Base-by-base conservation (phyloP, 2,797 vertebrate species). In the Anabas testudineus region DNA sequence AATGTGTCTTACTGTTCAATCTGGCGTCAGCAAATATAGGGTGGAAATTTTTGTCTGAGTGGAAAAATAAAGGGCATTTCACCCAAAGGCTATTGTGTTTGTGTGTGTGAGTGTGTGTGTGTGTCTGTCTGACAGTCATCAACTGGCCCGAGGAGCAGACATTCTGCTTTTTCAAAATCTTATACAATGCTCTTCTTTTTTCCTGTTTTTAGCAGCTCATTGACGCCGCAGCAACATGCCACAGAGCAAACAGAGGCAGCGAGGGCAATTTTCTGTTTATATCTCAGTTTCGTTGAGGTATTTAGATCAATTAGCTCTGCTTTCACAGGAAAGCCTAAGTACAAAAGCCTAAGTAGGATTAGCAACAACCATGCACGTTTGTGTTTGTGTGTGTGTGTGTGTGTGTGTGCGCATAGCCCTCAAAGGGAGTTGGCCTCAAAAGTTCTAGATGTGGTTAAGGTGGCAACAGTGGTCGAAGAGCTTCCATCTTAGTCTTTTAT, bases 381-480 rank as follows among this genome's bases (percentile, higher is more conserved):
- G 37, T 47, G 48, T 54, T 7, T 43, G 6, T 43, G 41, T 24
- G 48, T 52, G 66, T 45, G n/a, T 59, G 37, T 47, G 48, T 54
- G 7, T 43, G 6, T 43, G 41, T 24, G 48, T 52, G 66, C 64
- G 60, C 64, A 59, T 45, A 24, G 18, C 24, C 30, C 58, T 69
- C 47, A 82, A 71, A 78, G 72, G 63, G 65, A 85, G 68, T 75
- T 68, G 65, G 56, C 81, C 70, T 87, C 73, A 81, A 75, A 84
- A 59, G 66, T 61, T 84, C 74, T 80, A 77, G 64, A 79, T 88
- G 84, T 87, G 76, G 83, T 85, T 86, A 78, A 76, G 65, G 74
- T 84, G 81, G 68, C 63, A 87, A 82, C 54, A 66, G 76, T 83
- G 74, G 86, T 81, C 80, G 75, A 67, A 76, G 51, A 79, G 67